Base-by-base conservation (phyloP, 2,888 invertebrate species). In the Phalera bucephala region DNA sequence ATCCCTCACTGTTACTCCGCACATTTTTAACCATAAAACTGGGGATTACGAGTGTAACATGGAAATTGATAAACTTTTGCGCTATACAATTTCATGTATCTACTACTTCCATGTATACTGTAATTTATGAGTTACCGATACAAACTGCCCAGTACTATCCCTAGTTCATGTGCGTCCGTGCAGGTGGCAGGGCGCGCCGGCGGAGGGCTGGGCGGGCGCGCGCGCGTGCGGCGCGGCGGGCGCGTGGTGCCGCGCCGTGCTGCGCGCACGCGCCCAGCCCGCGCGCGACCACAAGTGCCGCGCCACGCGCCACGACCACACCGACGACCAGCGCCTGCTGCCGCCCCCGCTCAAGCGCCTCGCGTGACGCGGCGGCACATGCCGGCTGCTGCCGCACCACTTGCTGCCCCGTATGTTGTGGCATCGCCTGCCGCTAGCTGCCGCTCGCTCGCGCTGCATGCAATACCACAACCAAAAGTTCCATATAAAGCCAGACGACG, bases 281-380 rank as follows among this genome's bases (percentile, higher is more conserved):
- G 20, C 65, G 37, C 69, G 69, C 5, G 70, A 69, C 60, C 37
- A 37, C 47, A 57, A 53, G 50, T 65, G 63, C 34, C 52, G 39
- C 25, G 20, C 11, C 15, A 15, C 40, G 3, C 6, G 29, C 19
- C 72, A 71, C 55, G 79, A 77, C 63, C 46, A 67, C 56, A 77
- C 77, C 3, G 72, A 71, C 44, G 70, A 72, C 46, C 7, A 41
- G 8, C 48, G 33, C 8, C 57, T 72, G 6, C 38, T 64, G 50
- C 66, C 72, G 10, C 41, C 45, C 0, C 25, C 14, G 9, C 15
- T 29, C 1, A 11, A 12, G 7, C 13, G 17, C 25, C 11, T n/a
- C n/a, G n/a, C n/a, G n/a, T n/a, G n/a, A n/a, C n/a, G n/a, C n/a
- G n/a, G n/a, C n/a, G n/a, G n/a, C n/a, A n/a, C n/a, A n/a, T 22